Percentiles rank a stretch among this genome's conserved stretches.
Conservation (phyloP, 2,888 invertebrate genomes). For the Iphiclides podalirius region DNA sequence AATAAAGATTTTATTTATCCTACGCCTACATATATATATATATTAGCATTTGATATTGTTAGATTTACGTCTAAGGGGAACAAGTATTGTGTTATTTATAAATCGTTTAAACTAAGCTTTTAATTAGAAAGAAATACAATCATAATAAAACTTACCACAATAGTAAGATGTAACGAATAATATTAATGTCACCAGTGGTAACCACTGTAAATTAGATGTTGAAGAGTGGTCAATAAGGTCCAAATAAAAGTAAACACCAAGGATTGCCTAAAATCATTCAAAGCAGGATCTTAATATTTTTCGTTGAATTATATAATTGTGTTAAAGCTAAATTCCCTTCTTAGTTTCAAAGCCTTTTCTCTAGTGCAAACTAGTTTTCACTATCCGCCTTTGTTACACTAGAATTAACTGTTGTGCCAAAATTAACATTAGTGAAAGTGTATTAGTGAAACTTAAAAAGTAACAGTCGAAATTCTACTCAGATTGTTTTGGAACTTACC, state of each 20-base stretch:
- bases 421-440: not conserved
- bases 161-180: slow-evolving; percentile 42
- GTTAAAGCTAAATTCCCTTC: too few species aligned
- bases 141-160: slow-evolving; percentile 41
- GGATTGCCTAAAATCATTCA: slow-evolving; percentile 34
- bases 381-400: too few species aligned
- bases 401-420: not conserved
- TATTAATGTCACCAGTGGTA: slow-evolving; percentile 41
- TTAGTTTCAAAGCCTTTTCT: too few species aligned
- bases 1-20: too few species aligned
- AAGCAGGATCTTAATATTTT: not conserved
- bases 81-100: too few species aligned
- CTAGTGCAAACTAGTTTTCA: too few species aligned
- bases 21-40: too few species aligned
- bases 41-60: too few species aligned
- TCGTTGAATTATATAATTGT: not conserved
- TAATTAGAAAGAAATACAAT: too few species aligned
- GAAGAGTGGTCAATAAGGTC: slow-evolving; percentile 26
- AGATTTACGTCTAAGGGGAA: too few species aligned
- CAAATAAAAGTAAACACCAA: slow-evolving; percentile 43
- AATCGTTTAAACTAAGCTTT: too few species aligned
- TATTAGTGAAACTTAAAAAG: not conserved
- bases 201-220: slow-evolving; percentile 34
- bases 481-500: slow-evolving; percentile 34
- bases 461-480: too few species aligned